Evolutionary conservation across 2,113 vertebrate species (phyloP).

Genomic region (Hirundichthys speculiger): DNA sequence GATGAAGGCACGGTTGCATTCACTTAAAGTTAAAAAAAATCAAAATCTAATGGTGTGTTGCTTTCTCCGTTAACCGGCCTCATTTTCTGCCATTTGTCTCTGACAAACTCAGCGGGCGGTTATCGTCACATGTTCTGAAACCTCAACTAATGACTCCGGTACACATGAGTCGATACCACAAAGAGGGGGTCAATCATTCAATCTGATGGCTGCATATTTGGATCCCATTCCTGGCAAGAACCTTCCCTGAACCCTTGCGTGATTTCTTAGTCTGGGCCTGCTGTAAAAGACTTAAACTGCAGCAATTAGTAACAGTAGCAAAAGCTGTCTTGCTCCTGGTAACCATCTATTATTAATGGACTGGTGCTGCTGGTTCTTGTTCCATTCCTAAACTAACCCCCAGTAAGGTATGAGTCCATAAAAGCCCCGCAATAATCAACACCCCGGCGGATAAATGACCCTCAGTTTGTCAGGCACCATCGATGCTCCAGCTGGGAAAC

Average conservation of each 20-base stretch:
- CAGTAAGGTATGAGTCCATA: slow-evolving; percentile 51
- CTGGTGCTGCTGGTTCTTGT: slow-evolving; percentile 65
- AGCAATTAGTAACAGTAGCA: slow-evolving; percentile 65
- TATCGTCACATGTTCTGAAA: slow-evolving; percentile 23
- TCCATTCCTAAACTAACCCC: slow-evolving; percentile 45
- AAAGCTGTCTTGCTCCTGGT: slow-evolving; percentile 51
- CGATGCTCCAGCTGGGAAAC: slow-evolving; percentile 31
- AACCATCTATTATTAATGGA: slow-evolving; percentile 72
- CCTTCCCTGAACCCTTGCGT: neutral
- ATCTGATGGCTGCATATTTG: neutral
- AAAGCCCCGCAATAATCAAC: slow-evolving; percentile 41
- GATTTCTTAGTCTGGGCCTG: slow-evolving; percentile 1
- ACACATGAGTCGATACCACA: slow-evolving; percentile 2
- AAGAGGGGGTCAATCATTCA: slow-evolving; percentile 8
- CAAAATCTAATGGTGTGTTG: neutral
- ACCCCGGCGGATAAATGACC: slow-evolving; percentile 38
- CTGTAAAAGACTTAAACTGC: slow-evolving; percentile 56
- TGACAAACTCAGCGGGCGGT: slow-evolving; percentile 11
- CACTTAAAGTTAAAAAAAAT: too few relatives aligned
- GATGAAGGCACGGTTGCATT: neutral
- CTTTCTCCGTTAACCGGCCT: slow-evolving; percentile 1
- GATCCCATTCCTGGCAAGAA: neutral
- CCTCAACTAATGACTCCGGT: slow-evolving; percentile 4
- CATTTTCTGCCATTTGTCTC: slow-evolving; percentile 6
- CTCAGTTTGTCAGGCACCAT: slow-evolving; percentile 26